phyloP scores from a whole-genome alignment of 1,140 invertebrate species.

The Leptinotarsa texana region DNA sequence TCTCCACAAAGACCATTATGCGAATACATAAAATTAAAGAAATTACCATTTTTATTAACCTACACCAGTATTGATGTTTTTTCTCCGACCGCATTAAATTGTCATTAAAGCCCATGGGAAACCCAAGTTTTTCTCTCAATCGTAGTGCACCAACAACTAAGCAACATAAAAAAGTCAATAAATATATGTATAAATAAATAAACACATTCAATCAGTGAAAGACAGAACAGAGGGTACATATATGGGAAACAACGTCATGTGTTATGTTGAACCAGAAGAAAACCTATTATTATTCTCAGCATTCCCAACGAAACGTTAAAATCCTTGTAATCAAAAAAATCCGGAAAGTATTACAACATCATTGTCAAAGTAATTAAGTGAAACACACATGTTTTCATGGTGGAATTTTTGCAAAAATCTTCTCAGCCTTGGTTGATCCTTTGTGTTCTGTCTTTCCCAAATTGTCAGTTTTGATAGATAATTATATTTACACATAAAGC shows the following conservation, averaged over 20 bases:
- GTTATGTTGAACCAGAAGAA: slow-evolving; percentile 1
- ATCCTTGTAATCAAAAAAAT: not conserved
- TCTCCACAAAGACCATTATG: not conserved
- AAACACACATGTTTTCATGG: not conserved
- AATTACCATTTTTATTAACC: slow-evolving; percentile 8
- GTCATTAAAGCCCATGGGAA: not conserved
- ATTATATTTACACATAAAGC: not conserved
- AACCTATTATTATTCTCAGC: slow-evolving; percentile 1
- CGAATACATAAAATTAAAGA: not conserved
- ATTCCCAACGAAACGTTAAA: not conserved
- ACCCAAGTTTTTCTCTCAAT: not conserved
- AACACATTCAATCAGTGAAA: not conserved
- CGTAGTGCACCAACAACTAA: not conserved
- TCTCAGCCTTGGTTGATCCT: not conserved
- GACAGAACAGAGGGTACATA: not conserved
- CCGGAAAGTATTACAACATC: not conserved
- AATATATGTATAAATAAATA: slow-evolving; percentile 6
- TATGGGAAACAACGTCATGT: slow-evolving; percentile 5
- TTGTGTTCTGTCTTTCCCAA: not conserved
- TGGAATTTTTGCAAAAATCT: not conserved
- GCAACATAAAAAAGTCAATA: not conserved
- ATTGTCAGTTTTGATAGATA: slow-evolving; percentile 3
- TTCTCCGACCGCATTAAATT: not conserved
- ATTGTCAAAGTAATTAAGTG: not conserved
- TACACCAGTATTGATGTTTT: slow-evolving; percentile 2